Base-by-base conservation (phyloP, 2,797 vertebrate species). In the Brachymystax lenok region DNA sequence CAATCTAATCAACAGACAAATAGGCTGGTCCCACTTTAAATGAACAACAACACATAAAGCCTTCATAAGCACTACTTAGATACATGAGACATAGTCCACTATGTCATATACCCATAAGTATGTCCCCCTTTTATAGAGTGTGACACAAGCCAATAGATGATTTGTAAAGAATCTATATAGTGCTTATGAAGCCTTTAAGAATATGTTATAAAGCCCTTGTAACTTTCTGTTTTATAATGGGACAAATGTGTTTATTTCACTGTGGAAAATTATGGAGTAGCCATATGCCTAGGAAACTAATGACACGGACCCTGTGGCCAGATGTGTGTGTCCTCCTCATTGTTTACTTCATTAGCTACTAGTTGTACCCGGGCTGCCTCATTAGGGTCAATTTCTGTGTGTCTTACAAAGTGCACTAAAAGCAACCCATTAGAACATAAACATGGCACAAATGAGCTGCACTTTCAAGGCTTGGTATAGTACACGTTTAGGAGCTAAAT, bases 401-500 rank as follows among this genome's bases (percentile, higher is more conserved):
- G 16, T 28, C 61, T 2, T 24, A 51, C 50, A 27, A 71, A 24
- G 69, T 61, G 71, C 71, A 46, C 17, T 73, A 61, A 73, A 40
- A 69, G 33, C 68, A 19, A 71, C 24, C 69, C 46, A 71, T 71
- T 51, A 52, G 5, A 52, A 19, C 50, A 17, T 52, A 5, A 27
- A 52, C 21, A 16, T 71, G 4, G 6, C 40, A 51, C 19, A 21
- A 68, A 68, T 68, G 8, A 30, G 19, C 30, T 40, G n/a, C 46
- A 51, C 19, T 24, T 14, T 19, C n/a, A 19, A 71, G 35, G 35
- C 13, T 51, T 10, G 33, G 67, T 35, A 69, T 33, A 14, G 69
- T 40, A 69, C 68, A 51, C 8, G 5, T 17, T 33, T 73, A 61
- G 28, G 52, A 35, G 71, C 1, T 33, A 27, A 73, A 12, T 30